Evolutionary conservation across 2,797 vertebrate genomes (phyloP), one percentile per base, ranked within the genome.

Genomic region (Jordanella pulchra): DNA sequence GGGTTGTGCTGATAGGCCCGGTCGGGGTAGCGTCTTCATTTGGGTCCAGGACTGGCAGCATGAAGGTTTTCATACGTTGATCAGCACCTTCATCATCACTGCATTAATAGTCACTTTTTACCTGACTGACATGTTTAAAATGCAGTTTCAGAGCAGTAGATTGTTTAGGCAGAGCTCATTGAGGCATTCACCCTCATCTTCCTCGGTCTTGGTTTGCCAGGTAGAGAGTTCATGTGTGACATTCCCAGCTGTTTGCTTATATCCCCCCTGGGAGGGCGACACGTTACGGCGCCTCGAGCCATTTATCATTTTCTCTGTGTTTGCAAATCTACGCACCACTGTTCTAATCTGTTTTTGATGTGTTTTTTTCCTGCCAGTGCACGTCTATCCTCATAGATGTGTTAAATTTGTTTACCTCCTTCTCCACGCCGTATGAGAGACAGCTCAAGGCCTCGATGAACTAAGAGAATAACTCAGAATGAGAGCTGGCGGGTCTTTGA

Each of bases 191-290:
- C 81, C 83, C 80, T 85, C 82, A 86, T 84, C 86, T 73, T 85
- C 77, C 77, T 63, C 68, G 81, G 89, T 80, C 87, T 79, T 87
- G 79, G 75, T 77, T 80, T 9, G 71, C 65, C 76, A 42, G 65
- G 82, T 83, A 18, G 30, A 79, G 76, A 75, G 69, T 79, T 76
- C 84, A 80, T 85, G 78, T 80, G 58, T 83, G 85, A 81, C 87
- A 88, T 89, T 92, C 85, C 86, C 92, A 92, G 89, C 87, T 91
- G 89, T 87, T 80, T 75, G 73, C 66, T 69, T 65, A 39, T 58
- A 80, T 89, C 75, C 71, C 61, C n/a, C 79, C 68, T 68, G 78
- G 82, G 77, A 76, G 72, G 39, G 30, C 54, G 68, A 78, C 30
- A 70, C 45, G 53, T 72, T 73, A 48, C 56, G 54, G 68, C 32